Conservation (phyloP, 2,113 vertebrate genomes). For the Leucosticte australis region DNA sequence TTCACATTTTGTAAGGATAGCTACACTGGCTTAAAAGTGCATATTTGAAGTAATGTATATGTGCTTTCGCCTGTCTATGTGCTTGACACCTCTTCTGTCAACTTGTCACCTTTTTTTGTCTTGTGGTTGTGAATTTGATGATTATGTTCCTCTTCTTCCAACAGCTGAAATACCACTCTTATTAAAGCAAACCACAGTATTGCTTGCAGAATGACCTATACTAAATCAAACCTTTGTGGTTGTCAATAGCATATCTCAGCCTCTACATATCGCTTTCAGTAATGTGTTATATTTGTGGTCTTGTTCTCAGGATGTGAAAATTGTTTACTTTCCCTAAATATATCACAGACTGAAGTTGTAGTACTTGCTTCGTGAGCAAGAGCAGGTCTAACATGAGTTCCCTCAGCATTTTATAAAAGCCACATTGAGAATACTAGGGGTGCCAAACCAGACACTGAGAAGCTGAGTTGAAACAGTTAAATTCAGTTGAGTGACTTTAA, state of each 20-base stretch:
- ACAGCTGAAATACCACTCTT: not conserved
- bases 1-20: not conserved
- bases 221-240: not conserved
- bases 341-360: not conserved
- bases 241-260: not conserved
- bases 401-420: not conserved
- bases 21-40: not conserved
- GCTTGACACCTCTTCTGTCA: not conserved
- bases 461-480: not conserved
- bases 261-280: not conserved
- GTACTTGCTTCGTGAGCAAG: not conserved
- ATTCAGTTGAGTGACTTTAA: accelerated
- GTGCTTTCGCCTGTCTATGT: not conserved
- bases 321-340: not conserved
- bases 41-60: not conserved
- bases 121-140: conserved; percentile 18
- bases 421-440: not conserved
- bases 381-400: not conserved
- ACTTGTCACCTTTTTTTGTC: not conserved
- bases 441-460: not conserved
- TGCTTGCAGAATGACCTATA: not conserved
- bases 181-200: conserved; percentile 32
- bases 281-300: conserved; percentile 40
- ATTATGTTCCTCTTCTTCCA: not conserved
- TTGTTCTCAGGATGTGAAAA: conserved; percentile 3